Conservation (phyloP, 2,113 vertebrate species). For the Lampris megalopsis region DNA sequence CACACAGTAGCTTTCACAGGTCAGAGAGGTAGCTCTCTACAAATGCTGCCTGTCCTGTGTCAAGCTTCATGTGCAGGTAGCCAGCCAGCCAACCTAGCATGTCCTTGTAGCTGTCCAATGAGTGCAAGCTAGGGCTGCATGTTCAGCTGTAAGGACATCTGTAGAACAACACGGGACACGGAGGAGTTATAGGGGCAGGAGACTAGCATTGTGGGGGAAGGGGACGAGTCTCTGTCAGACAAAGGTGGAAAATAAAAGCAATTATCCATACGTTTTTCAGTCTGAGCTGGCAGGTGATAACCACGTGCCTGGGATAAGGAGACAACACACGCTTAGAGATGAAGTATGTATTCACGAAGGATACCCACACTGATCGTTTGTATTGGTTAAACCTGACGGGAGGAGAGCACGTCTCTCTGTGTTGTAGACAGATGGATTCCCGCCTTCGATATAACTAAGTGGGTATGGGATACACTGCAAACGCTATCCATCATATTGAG, state of each 20-base stretch:
- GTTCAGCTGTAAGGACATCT: slow-evolving; percentile 44
- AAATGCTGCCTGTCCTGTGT: background rate
- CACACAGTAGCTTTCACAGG: background rate
- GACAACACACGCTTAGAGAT: slow-evolving; percentile 59
- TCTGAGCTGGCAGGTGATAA: slow-evolving; percentile 63
- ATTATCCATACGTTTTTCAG: slow-evolving; percentile 62
- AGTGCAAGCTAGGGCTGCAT: slow-evolving; percentile 17
- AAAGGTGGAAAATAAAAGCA: slow-evolving; percentile 62
- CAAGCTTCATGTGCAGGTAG: slow-evolving; percentile 5
- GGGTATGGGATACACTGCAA: slow-evolving; percentile 47
- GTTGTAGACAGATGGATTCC: slow-evolving; percentile 54
- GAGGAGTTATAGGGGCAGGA: slow-evolving; percentile 16
- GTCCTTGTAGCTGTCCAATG: slow-evolving; percentile 24
- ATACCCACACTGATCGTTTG: slow-evolving; percentile 62
- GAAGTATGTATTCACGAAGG: slow-evolving; percentile 60
- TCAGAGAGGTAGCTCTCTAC: slow-evolving; percentile 10
- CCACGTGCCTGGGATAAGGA: slow-evolving; percentile 52
- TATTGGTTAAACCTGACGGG: background rate
- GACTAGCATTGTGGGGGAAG: slow-evolving; percentile 21
- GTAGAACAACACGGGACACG: slow-evolving; percentile 32
- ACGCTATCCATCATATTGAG: no score
- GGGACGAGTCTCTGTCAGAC: slow-evolving; percentile 39
- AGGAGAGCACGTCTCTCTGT: slow-evolving; percentile 21
- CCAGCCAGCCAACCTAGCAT: slow-evolving; percentile 7
- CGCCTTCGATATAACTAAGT: slow-evolving; percentile 49